Evolutionary conservation across 2,797 vertebrate species (phyloP).

Genomic region (Halcyon leucocephala): DNA sequence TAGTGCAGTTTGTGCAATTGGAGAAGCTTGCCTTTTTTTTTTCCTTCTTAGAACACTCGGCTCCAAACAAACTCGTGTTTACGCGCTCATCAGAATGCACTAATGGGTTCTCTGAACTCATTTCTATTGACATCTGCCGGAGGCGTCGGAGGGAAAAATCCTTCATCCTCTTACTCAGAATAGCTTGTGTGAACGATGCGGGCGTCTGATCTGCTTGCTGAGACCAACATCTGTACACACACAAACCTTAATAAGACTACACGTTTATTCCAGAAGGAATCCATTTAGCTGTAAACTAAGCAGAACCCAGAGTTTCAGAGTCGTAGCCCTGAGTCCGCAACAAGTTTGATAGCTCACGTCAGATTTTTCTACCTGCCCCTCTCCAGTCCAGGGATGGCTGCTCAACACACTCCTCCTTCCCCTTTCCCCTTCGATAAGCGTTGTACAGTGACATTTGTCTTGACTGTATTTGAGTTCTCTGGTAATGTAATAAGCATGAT

Average conservation of each 20-base stretch:
- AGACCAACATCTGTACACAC: conserved; percentile 83
- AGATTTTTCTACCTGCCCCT: conserved; percentile 83
- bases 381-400: conserved; percentile 82
- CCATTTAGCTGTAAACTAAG: conserved; percentile 76
- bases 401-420: conserved; percentile 77
- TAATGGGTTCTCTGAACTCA: conserved; percentile 89
- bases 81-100: conserved; percentile 90
- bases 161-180: conserved; percentile 73
- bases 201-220: conserved; percentile 86
- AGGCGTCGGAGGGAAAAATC: conserved; percentile 80
- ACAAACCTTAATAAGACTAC: conserved; percentile 85
- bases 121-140: conserved; percentile 84
- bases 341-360: conserved; percentile 69
- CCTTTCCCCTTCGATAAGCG: conserved; percentile 76
- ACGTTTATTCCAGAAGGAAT: conserved; percentile 77
- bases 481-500: conserved; percentile 92
- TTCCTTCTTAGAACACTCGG: conserved; percentile 82
- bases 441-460: conserved; percentile 91
- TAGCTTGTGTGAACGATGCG: conserved; percentile 77
- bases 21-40: conserved; percentile 86
- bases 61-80: conserved; percentile 84
- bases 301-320: conserved; percentile 75
- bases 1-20: conserved; percentile 89
- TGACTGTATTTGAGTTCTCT: conserved; percentile 88
- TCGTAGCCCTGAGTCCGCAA: conserved; percentile 71